These are phyloP conservation scores for Yponomeuta plumbellus DNA, from an alignment of 2,888 invertebrate genomes.

Conservation along the genomic window DNA sequence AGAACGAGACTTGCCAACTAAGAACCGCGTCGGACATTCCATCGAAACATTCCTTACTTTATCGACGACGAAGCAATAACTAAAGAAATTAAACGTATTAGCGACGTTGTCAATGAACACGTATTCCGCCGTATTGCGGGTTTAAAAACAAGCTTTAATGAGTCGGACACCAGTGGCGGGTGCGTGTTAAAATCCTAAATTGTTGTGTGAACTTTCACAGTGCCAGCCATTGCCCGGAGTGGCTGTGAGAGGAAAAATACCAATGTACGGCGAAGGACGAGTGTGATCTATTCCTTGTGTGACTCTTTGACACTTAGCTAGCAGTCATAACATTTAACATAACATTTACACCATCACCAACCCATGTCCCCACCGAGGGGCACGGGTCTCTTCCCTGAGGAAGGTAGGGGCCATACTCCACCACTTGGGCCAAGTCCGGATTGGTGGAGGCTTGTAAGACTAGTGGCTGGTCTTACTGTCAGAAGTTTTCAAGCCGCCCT, in stretches of 20 bases:
- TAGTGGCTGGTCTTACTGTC: too few species aligned
- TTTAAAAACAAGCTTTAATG: constrained; percentile 42
- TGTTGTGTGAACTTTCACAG: constrained; percentile 76
- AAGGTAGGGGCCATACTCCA: too few species aligned
- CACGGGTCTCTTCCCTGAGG: too few species aligned
- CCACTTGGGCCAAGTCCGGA: too few species aligned
- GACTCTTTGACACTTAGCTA: not conserved
- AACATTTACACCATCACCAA: too few species aligned
- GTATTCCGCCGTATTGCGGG: not conserved
- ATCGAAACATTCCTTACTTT: constrained; percentile 22
- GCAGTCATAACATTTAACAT: too few species aligned
- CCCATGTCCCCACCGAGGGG: too few species aligned
- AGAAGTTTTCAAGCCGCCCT: too few species aligned
- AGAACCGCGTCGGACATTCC: constrained; percentile 3
- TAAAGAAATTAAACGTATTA: constrained; percentile 56
- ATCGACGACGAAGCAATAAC: constrained; percentile 28
- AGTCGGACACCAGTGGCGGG: constrained; percentile 51
- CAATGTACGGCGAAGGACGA: not conserved
- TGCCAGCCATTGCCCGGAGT: constrained; percentile 41
- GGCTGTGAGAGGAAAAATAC: not conserved
- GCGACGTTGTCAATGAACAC: constrained; percentile 35
- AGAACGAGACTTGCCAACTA: not conserved
- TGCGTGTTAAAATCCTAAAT: constrained; percentile 71
- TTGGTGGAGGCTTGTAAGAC: too few species aligned
- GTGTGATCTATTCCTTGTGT: not conserved